Evolutionary conservation across 1,140 invertebrate species (phyloP).

Genomic region (Hypsibius dujardini): DNA sequence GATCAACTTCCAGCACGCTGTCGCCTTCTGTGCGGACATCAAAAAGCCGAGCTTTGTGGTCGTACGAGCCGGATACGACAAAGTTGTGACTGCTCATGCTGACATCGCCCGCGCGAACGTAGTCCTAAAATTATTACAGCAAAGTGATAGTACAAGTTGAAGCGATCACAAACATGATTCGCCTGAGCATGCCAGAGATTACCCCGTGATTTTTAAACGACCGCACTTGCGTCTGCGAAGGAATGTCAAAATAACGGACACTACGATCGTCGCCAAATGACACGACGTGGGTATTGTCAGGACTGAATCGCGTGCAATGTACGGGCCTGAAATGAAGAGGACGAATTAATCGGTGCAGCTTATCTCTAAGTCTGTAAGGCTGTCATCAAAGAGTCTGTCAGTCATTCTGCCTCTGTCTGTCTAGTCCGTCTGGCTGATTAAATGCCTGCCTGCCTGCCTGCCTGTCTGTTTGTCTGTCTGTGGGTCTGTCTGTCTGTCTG

Average conservation of each 20-base stretch:
- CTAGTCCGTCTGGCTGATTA: no score
- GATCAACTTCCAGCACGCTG: slow-evolving; percentile 55
- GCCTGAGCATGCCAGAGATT: slow-evolving; percentile 18
- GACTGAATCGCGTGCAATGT: slow-evolving; percentile 63
- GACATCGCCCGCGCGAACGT: slow-evolving; percentile 58
- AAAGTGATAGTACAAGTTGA: slow-evolving; percentile 17
- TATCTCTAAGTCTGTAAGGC: no score
- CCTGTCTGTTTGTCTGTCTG: no score
- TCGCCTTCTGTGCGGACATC: slow-evolving; percentile 45
- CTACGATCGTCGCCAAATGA: slow-evolving; percentile 87
- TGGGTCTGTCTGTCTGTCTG: no score
- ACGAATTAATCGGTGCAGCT: background rate
- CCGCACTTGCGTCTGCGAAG: slow-evolving; percentile 50
- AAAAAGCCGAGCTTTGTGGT: slow-evolving; percentile 71
- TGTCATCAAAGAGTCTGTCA: no score
- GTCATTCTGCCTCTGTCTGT: no score
- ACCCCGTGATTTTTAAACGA: slow-evolving; percentile 51
- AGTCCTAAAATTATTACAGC: slow-evolving; percentile 41
- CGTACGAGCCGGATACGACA: slow-evolving; percentile 62
- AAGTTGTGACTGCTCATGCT: slow-evolving; percentile 55
- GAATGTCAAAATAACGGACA: slow-evolving; percentile 71
- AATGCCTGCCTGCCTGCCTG: no score
- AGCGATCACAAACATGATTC: slow-evolving; percentile 16
- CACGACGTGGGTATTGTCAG: slow-evolving; percentile 54
- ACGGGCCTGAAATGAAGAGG: slow-evolving; percentile 42